Percentiles rank a stretch among this genome's conserved stretches.
These are phyloP conservation scores for Hipparchia sbordonii DNA, from an alignment of 2,888 invertebrate species.

Conservation along the genomic window DNA sequence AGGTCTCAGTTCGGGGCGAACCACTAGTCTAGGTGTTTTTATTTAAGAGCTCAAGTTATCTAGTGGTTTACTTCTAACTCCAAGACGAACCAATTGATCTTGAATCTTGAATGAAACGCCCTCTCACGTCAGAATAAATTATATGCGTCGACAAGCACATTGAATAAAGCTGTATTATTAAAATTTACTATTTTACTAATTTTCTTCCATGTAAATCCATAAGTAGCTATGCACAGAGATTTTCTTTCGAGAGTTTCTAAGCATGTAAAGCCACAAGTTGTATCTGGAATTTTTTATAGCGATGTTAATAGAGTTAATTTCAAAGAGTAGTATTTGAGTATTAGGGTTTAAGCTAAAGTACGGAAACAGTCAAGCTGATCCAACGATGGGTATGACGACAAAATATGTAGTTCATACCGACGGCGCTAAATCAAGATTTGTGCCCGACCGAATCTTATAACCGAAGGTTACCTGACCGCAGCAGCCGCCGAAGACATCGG, in stretches of 20 bases:
- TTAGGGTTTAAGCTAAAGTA: background rate
- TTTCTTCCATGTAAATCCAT: background rate
- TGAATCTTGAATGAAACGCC: constrained; percentile 20
- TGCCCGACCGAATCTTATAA: background rate
- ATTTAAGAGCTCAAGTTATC: no score
- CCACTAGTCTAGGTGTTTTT: no score
- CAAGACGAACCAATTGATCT: constrained; percentile 6
- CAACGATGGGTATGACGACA: background rate
- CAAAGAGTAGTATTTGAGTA: background rate
- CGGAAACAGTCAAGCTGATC: background rate
- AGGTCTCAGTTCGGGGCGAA: no score
- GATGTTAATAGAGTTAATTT: background rate
- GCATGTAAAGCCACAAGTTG: background rate
- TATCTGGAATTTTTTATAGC: no score
- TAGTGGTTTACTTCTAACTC: no score
- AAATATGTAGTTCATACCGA: background rate
- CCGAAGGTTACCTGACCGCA: constrained; percentile 31
- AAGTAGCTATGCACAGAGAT: background rate
- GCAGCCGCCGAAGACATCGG: constrained; percentile 1
- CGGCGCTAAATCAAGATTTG: background rate
- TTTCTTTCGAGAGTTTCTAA: background rate
- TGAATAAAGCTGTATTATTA: constrained; percentile 1
- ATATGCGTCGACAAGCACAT: constrained; percentile 5
- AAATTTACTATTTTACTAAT: constrained; percentile 4
- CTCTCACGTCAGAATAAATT: constrained; percentile 20